phyloP scores from a whole-genome alignment of 2,888 invertebrate genomes.

The Monopis laevigella region DNA sequence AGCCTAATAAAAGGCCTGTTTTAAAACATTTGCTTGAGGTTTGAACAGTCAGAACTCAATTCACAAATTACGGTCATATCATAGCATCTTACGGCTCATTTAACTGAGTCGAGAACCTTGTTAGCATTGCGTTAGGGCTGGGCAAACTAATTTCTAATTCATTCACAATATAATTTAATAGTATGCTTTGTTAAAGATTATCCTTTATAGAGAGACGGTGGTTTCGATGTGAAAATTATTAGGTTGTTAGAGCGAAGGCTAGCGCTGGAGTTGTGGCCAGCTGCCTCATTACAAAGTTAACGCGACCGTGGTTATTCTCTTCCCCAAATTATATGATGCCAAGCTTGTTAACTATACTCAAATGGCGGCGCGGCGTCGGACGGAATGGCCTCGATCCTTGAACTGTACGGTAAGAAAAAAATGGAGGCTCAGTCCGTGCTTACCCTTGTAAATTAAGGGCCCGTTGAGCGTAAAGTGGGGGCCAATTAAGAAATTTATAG shows the following conservation, averaged over 20 bases:
- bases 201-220: constrained; percentile 28
- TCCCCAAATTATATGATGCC: constrained; percentile 47
- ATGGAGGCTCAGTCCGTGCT: constrained; percentile 42
- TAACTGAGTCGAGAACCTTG: constrained; percentile 24
- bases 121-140: constrained; percentile 26
- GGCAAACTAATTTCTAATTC: constrained; percentile 21
- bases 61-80: constrained; percentile 49
- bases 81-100: constrained; percentile 30
- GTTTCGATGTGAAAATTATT: constrained; percentile 33
- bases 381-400: constrained; percentile 19
- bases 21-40: constrained; percentile 41
- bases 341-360: constrained; percentile 34
- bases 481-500: constrained; percentile 62
- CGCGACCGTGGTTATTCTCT: constrained; percentile 24
- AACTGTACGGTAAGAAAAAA: constrained; percentile 30
- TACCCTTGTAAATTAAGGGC: constrained; percentile 59
- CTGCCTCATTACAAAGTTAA: constrained; percentile 38
- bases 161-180: constrained; percentile 36
- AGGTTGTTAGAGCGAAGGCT: constrained; percentile 27
- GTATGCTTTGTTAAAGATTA: constrained; percentile 30
- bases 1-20: constrained; percentile 39
- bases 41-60: constrained; percentile 33
- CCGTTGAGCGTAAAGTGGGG: constrained; percentile 49
- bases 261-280: constrained; percentile 28
- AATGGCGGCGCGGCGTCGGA: constrained; percentile 20